Percentiles rank a stretch among this genome's conserved stretches.
phyloP scores from a whole-genome alignment of 1,140 invertebrate species.

The Aradophagus sp. region DNA sequence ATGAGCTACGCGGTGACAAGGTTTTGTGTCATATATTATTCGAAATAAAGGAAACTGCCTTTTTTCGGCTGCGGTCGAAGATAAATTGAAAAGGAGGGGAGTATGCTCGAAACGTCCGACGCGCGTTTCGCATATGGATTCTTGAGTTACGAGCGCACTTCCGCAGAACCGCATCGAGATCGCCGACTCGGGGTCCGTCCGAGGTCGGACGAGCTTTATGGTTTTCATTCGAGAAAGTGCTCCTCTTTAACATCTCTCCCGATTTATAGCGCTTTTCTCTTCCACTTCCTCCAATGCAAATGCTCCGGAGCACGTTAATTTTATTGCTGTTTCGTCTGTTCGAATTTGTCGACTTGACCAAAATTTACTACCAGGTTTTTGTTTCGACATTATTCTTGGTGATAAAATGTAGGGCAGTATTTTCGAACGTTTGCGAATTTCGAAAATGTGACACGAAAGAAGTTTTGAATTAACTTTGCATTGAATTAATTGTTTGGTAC shows the following conservation, averaged over 20 bases:
- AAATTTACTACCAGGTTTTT: not conserved
- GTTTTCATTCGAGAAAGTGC: slow-evolving; percentile 55
- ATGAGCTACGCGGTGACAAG: slow-evolving; percentile 39
- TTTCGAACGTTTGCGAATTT: no score
- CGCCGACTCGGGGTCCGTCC: slow-evolving; percentile 20
- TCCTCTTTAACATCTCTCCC: slow-evolving; percentile 33
- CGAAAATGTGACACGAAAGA: no score
- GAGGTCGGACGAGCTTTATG: slow-evolving; percentile 42
- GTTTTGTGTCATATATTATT: slow-evolving; percentile 49
- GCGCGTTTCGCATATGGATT: slow-evolving; percentile 56
- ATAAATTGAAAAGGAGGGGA: slow-evolving; percentile 56
- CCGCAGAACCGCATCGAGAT: slow-evolving; percentile 47
- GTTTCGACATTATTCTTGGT: no score
- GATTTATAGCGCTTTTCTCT: slow-evolving; percentile 22
- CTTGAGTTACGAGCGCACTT: slow-evolving; percentile 57
- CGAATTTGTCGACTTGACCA: no score
- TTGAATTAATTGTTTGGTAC: no score
- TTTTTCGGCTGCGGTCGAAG: slow-evolving; percentile 42
- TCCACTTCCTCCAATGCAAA: slow-evolving; percentile 9
- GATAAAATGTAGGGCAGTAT: no score
- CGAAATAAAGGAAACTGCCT: slow-evolving; percentile 47
- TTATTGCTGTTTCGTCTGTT: not conserved
- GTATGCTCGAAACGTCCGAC: slow-evolving; percentile 34
- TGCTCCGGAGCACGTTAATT: not conserved
- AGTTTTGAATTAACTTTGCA: no score